phyloP scores from a whole-genome alignment of 2,888 invertebrate species.

The Ischnus inquisitorius region DNA sequence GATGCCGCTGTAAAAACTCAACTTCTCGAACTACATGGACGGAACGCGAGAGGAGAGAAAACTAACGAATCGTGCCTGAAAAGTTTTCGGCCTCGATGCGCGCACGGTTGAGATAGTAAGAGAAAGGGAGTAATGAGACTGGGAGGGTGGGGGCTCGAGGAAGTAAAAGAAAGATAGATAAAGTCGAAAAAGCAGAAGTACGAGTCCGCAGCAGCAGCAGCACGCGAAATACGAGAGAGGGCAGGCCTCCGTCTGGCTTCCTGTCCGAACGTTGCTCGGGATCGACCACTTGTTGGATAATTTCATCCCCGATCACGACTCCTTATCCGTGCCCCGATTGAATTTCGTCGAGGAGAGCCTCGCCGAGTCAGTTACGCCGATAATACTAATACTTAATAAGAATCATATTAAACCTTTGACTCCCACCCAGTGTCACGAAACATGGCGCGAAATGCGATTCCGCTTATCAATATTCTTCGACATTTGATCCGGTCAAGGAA shows the following conservation, averaged over 20 bases:
- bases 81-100: constrained; percentile 71
- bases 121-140: constrained; percentile 36
- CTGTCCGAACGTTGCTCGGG: constrained; percentile 69
- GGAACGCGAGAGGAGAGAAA: constrained; percentile 59
- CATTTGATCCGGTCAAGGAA: background rate
- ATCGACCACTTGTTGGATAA: constrained; percentile 76
- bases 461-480: background rate
- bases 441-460: background rate
- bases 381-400: constrained; percentile 55
- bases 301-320: constrained; percentile 71
- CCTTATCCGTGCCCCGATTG: constrained; percentile 66
- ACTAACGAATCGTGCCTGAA: constrained; percentile 76
- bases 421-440: background rate
- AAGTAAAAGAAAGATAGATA: constrained; percentile 41
- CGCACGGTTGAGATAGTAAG: constrained; percentile 49
- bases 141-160: background rate
- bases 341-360: constrained; percentile 67
- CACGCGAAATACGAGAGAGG: constrained; percentile 67
- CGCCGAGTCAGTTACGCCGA: constrained; percentile 34
- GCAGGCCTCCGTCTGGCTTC: constrained; percentile 52
- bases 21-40: constrained; percentile 62
- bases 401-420: constrained; percentile 58
- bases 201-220: constrained; percentile 34
- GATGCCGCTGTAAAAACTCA: constrained; percentile 66
- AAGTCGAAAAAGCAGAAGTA: constrained; percentile 53